phyloP scores from a whole-genome alignment of 2,113 vertebrate genomes.

The Opisthocomus hoazin region DNA sequence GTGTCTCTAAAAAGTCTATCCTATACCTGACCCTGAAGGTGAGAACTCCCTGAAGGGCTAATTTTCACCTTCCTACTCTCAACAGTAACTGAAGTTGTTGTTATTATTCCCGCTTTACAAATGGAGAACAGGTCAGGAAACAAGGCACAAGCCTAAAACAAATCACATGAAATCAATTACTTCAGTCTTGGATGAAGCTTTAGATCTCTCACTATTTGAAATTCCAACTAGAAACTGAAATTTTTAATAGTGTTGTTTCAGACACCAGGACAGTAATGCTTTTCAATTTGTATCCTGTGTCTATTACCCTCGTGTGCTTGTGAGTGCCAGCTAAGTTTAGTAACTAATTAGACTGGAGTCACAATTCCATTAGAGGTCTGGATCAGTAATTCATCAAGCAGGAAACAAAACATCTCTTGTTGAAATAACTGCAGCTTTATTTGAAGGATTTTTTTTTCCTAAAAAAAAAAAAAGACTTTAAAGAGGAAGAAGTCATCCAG shows the following conservation, averaged over 20 bases:
- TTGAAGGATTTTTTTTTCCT: background rate
- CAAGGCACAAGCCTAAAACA: background rate
- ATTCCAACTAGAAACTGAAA: background rate
- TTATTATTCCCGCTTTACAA: background rate
- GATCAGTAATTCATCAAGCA: conserved; percentile 28
- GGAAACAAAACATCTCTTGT: conserved; percentile 54
- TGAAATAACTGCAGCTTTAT: conserved; percentile 16
- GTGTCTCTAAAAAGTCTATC: background rate
- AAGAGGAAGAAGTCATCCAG: conserved; percentile 5
- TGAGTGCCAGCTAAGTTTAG: conserved; percentile 49
- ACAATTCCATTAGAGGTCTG: conserved; percentile 33
- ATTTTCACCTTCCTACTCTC: background rate
- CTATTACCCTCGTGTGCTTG: conserved; percentile 1
- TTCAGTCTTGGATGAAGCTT: background rate
- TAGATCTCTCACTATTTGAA: background rate
- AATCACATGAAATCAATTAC: background rate
- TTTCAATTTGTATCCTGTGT: conserved; percentile 8
- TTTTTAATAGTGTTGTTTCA: background rate
- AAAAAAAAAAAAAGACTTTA: background rate
- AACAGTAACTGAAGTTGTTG: background rate
- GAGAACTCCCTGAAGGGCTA: background rate
- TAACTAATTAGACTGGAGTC: conserved; percentile 47
- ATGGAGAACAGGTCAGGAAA: background rate
- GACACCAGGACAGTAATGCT: background rate
- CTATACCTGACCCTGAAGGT: background rate